Conservation (phyloP, 2,113 vertebrate species). For the Tragelaphus scriptus region DNA sequence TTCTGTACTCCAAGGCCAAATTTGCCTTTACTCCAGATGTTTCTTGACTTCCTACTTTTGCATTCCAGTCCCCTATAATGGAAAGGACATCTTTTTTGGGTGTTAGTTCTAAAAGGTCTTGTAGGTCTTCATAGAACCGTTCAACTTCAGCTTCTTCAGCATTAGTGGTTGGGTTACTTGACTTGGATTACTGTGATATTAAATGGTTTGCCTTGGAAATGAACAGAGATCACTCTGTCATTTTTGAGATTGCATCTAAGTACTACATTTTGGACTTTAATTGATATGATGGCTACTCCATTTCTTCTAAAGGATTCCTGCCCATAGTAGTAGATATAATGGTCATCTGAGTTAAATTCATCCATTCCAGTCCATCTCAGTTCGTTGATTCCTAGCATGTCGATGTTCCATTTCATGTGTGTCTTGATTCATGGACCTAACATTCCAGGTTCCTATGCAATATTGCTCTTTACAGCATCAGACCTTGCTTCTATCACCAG, state of each 20-base stretch:
- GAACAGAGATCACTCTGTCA: not conserved
- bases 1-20: not conserved
- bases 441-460: not conserved
- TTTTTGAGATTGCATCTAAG: not conserved
- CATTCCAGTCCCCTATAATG: not conserved
- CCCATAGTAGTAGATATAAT: not conserved
- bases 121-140: not conserved
- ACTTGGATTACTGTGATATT: not conserved
- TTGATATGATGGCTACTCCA: not conserved
- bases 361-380: not conserved
- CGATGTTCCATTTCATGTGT: rapidly evolving
- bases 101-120: not conserved
- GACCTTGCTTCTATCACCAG: not conserved
- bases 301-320: not conserved
- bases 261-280: not conserved
- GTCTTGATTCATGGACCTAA: not conserved
- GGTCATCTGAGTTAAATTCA: not conserved
- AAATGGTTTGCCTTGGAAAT: not conserved
- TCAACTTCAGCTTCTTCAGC: not conserved
- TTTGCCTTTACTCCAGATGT: not conserved
- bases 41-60: not conserved
- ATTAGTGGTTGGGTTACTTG: not conserved
- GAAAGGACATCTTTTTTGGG: not conserved
- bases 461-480: not conserved
- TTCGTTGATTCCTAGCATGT: not conserved